phyloP scores from a whole-genome alignment of 2,113 vertebrate genomes.

The Acanthochromis polyacanthus region DNA sequence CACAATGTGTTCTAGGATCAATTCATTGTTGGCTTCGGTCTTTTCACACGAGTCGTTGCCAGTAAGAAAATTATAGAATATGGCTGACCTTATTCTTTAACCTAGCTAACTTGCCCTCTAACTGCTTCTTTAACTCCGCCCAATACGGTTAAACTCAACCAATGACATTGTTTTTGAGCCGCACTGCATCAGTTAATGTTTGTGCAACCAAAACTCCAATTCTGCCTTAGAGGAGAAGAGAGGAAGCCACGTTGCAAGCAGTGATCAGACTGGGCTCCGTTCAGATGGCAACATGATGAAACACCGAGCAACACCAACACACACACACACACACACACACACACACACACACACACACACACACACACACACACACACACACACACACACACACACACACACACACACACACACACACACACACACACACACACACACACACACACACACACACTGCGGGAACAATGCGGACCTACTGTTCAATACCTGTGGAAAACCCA shows the following conservation, averaged over 20 bases:
- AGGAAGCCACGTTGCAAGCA: conserved; percentile 30
- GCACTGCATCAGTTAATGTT: conserved; percentile 21
- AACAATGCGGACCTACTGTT: conserved; percentile 53
- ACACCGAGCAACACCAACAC: conserved; percentile 51
- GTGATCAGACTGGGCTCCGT: conserved; percentile 40
- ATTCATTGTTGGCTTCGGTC: neutral
- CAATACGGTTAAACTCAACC: conserved; percentile 28
- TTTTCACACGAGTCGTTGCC: neutral
- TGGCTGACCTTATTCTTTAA: neutral
- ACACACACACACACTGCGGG: conserved; percentile 25
- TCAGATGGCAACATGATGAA: conserved; percentile 71
- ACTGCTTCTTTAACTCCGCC: conserved; percentile 18
- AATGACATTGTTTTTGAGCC: conserved; percentile 13
- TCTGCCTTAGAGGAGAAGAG: conserved; percentile 14
- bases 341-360: conserved; percentile 15
- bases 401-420: conserved; percentile 27
- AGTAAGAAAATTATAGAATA: neutral
- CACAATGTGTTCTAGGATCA: neutral
- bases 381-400: conserved; percentile 27
- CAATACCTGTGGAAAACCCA: conserved; percentile 43
- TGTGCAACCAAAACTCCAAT: conserved; percentile 42
- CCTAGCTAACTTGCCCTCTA: neutral
- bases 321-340: conserved; percentile 38
- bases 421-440: conserved; percentile 22
- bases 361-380: conserved; percentile 26